Conservation (phyloP, 2,888 invertebrate genomes). For the Acanthopleura granulata region DNA sequence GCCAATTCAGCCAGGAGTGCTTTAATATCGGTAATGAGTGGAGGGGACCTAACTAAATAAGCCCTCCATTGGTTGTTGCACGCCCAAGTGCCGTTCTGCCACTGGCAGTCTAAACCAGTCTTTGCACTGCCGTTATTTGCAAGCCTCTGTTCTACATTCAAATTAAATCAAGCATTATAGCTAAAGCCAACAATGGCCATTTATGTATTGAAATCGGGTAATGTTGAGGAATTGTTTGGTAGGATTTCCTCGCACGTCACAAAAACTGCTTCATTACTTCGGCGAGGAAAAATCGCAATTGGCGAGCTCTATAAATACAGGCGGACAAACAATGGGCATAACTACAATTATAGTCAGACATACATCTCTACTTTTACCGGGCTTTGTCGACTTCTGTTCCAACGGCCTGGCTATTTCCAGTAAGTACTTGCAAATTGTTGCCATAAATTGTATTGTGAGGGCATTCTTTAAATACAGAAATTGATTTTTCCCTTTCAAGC, state of each 20-base stretch:
- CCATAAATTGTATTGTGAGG: conserved; percentile 15
- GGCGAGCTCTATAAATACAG: conserved; percentile 12
- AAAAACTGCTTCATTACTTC: conserved; percentile 16
- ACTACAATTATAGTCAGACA: conserved; percentile 2
- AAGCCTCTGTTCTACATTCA: conserved; percentile 11
- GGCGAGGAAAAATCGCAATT: not conserved
- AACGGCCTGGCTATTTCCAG: not conserved
- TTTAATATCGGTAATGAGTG: not conserved
- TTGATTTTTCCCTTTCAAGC: conserved; percentile 5
- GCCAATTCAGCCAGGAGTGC: not conserved
- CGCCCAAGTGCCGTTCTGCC: not conserved
- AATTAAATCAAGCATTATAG: conserved; percentile 17
- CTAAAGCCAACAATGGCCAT: not conserved
- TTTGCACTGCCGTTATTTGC: not conserved
- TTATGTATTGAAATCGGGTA: not conserved
- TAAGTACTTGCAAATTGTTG: conserved; percentile 15
- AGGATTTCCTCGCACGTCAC: not conserved
- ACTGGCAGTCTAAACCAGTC: not conserved
- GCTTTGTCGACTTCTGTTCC: not conserved
- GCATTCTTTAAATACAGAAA: not conserved
- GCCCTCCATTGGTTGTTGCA: not conserved
- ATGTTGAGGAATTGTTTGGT: conserved; percentile 1
- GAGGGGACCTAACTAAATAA: not conserved
- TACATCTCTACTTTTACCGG: conserved; percentile 8
- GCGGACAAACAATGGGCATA: not conserved